Evolutionary conservation across 2,113 vertebrate species (phyloP).

Genomic region (Oophaga pumilio): DNA sequence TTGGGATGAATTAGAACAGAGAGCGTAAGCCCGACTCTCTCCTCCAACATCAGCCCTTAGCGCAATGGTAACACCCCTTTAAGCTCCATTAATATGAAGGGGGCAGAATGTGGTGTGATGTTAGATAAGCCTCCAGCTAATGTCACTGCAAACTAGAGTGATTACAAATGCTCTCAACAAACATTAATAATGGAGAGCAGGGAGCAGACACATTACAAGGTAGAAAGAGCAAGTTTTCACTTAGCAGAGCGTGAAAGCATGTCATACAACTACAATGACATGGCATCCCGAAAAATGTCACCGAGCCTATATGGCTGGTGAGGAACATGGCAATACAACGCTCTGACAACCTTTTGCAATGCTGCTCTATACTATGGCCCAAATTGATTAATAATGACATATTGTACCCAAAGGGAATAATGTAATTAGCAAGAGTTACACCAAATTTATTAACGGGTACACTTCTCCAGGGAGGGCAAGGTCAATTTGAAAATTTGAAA

Average conservation of each 20-base stretch:
- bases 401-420: too few species aligned
- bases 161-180: slow-evolving; percentile 8
- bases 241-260: slow-evolving; percentile 38
- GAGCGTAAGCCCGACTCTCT: too few species aligned
- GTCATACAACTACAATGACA: slow-evolving; percentile 19
- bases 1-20: too few species aligned
- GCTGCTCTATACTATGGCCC: neutral
- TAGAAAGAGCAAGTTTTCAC: slow-evolving; percentile 18
- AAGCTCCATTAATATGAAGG: neutral
- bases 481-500: too few species aligned
- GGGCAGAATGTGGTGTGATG: neutral
- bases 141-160: slow-evolving; percentile 11
- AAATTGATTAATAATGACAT: neutral
- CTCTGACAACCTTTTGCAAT: too few species aligned
- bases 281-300: neutral
- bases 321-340: neutral
- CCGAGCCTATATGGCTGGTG: neutral
- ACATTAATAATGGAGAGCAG: slow-evolving; percentile 42
- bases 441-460: too few species aligned
- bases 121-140: slow-evolving; percentile 1
- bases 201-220: slow-evolving; percentile 10
- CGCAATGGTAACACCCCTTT: neutral
- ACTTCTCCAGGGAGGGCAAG: too few species aligned
- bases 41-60: too few species aligned
- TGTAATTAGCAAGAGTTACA: too few species aligned